A percentile compares a stretch with the other conserved stretches of the same genome.
Conservation (phyloP, 2,113 vertebrate genomes). For the Struthidea cinerea region DNA sequence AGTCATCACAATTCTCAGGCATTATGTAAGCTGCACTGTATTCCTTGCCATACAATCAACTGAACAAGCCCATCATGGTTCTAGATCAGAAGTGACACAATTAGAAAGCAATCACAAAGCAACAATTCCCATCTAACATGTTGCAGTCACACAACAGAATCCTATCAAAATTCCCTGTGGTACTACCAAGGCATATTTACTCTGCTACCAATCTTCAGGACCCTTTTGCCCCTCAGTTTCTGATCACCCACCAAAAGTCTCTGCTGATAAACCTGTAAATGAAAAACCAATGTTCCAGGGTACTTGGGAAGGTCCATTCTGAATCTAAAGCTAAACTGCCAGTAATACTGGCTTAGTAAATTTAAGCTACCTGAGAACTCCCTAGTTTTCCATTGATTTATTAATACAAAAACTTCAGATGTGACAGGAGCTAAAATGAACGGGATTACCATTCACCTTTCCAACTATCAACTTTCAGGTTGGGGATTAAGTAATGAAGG, state of each 20-base stretch:
- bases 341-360: not conserved
- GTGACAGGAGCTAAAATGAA: not conserved
- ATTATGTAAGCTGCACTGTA: not conserved
- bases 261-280: not conserved
- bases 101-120: not conserved
- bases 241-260: not conserved
- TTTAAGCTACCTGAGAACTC: not conserved
- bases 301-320: not conserved
- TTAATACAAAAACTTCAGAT: not conserved
- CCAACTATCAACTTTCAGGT: not conserved
- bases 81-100: accelerated
- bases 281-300: not conserved
- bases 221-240: not conserved
- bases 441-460: not conserved
- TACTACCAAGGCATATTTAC: not conserved
- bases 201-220: not conserved
- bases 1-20: not conserved
- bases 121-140: not conserved
- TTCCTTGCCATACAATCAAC: not conserved
- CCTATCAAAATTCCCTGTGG: not conserved
- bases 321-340: not conserved
- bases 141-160: not conserved
- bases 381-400: not conserved
- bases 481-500: not conserved
- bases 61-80: not conserved